These are phyloP conservation scores for Callyntrura sp. DNA, from an alignment of 2,888 invertebrate species.

Conservation along the genomic window DNA sequence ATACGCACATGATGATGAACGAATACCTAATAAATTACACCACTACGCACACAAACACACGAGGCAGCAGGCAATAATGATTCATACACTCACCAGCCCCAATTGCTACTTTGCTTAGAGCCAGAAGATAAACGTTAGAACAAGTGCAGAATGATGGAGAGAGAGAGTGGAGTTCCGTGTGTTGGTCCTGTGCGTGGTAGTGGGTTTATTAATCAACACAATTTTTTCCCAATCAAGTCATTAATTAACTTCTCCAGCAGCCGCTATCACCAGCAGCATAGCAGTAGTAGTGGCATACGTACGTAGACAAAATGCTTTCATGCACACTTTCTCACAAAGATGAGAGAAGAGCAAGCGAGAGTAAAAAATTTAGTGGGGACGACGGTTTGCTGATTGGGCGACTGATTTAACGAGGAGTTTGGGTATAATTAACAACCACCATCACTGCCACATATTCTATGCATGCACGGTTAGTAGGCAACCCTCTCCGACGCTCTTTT, in stretches of 20 bases:
- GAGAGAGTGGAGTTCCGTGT: no score
- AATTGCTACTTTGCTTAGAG: not conserved
- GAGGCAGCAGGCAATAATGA: slow-evolving; percentile 27
- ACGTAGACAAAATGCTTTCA: not conserved
- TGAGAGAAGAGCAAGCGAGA: not conserved
- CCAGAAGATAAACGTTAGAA: not conserved
- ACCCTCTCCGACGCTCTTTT: not conserved
- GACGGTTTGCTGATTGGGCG: not conserved
- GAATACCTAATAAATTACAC: slow-evolving; percentile 37
- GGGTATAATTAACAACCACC: slow-evolving; percentile 19
- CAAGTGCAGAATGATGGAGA: not conserved
- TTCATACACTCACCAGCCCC: not conserved
- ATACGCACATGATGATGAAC: slow-evolving; percentile 25
- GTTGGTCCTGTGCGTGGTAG: not conserved
- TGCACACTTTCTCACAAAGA: not conserved
- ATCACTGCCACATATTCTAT: not conserved
- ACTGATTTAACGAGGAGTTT: slow-evolving; percentile 33
- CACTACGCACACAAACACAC: slow-evolving; percentile 16
- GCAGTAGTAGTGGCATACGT: not conserved
- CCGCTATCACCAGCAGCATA: no score
- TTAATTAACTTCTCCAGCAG: slow-evolving; percentile 59
- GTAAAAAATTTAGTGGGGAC: not conserved
- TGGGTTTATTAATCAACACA: slow-evolving; percentile 48
- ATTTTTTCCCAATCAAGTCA: slow-evolving; percentile 70
- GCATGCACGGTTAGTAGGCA: not conserved